Conservation (phyloP, 2,113 vertebrate species). For the Pangasianodon hypophthalmus region DNA sequence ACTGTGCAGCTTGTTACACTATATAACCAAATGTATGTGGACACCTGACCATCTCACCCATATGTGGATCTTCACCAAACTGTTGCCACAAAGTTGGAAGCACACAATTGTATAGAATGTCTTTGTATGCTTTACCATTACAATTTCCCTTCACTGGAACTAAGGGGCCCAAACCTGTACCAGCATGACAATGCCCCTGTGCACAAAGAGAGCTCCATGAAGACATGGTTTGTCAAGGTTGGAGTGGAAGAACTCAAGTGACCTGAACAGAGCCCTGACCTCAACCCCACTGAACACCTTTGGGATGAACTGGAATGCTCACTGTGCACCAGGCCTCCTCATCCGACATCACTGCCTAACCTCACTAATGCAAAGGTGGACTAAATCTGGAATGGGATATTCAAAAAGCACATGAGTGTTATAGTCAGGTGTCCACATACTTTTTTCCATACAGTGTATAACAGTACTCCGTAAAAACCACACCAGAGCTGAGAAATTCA, state of each 20-base stretch:
- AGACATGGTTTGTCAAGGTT: neutral
- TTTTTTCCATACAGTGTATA: neutral
- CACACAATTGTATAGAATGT: neutral
- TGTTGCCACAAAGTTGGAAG: neutral
- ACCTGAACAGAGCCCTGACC: neutral
- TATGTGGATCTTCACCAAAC: neutral
- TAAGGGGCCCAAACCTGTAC: neutral
- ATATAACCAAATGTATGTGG: neutral
- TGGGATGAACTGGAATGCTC: neutral
- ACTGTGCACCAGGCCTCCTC: neutral
- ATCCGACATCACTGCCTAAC: neutral
- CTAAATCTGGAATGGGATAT: neutral
- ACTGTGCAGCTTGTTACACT: neutral
- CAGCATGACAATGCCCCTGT: neutral
- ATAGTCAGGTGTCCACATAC: neutral
- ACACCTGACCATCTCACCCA: neutral
- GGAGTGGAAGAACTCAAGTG: neutral
- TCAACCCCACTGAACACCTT: neutral
- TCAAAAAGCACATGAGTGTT: neutral
- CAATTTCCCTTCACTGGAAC: neutral
- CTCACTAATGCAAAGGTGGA: neutral
- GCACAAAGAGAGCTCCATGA: neutral
- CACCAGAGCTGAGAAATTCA: neutral
- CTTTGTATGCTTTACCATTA: neutral
- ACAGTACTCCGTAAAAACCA: slow-evolving; percentile 15